Percentiles rank a stretch among this genome's conserved stretches.
These are phyloP conservation scores for rat (Rattus norvegicus) DNA, from an alignment of 2,113 vertebrate species.

Conservation along the genomic window GRCr8 NC_086020.1:143062501-143063000, in stretches of 20 bases:
- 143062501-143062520: background rate
- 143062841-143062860: background rate
- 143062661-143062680: background rate
- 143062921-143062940: background rate
- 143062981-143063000: background rate
- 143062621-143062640: background rate
- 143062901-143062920: background rate
- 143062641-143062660: background rate
- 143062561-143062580: background rate
- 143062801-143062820: background rate
- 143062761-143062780: background rate
- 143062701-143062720: background rate
- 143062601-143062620: rapidly evolving
- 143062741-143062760: background rate
- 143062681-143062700: background rate
- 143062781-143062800: background rate
- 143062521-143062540: background rate
- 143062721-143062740: background rate
- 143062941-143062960: background rate
- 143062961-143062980: background rate
- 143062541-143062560: rapidly evolving
- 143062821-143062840: no score
- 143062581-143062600: background rate
- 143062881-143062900: background rate
- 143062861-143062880: background rate